A percentile compares a stretch with the other conserved stretches of the same genome.
Conservation (phyloP, 1,140 invertebrate species). For the Mactra quadrangularis region DNA sequence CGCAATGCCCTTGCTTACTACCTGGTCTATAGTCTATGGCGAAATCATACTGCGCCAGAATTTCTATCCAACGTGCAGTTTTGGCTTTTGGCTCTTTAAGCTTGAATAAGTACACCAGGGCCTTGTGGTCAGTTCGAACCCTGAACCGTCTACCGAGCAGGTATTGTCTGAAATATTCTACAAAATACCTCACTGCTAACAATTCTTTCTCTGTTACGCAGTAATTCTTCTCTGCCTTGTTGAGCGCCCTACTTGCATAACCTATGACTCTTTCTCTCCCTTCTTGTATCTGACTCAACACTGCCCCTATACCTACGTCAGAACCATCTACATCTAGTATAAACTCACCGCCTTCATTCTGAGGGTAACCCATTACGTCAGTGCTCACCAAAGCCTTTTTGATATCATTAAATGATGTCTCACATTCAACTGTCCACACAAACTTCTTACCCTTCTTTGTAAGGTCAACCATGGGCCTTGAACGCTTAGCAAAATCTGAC, state of each 20-base stretch:
- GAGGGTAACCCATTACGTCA: background rate
- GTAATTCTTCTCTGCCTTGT: constrained; percentile 83
- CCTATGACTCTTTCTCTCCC: constrained; percentile 45
- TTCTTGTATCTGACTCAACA: constrained; percentile 70
- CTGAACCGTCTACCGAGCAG: constrained; percentile 60
- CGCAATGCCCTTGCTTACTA: constrained; percentile 67
- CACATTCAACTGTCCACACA: no score
- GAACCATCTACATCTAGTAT: constrained; percentile 57
- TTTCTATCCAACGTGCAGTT: constrained; percentile 69
- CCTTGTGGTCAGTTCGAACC: constrained; percentile 64
- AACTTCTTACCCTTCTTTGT: no score
- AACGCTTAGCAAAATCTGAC: background rate
- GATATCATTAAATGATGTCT: background rate
- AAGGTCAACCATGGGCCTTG: background rate
- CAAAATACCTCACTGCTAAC: constrained; percentile 42
- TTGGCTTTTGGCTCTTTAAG: constrained; percentile 59
- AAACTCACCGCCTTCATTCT: background rate
- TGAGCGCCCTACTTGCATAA: constrained; percentile 61
- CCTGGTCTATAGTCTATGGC: constrained; percentile 56
- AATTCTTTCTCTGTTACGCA: constrained; percentile 67
- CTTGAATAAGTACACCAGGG: constrained; percentile 61
- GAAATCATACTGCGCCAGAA: constrained; percentile 67
- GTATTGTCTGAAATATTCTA: constrained; percentile 61
- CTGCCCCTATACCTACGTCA: constrained; percentile 68
- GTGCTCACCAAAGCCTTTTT: background rate